Conservation (phyloP, 1,140 invertebrate species). For the Pseudomyrmex sp. region DNA sequence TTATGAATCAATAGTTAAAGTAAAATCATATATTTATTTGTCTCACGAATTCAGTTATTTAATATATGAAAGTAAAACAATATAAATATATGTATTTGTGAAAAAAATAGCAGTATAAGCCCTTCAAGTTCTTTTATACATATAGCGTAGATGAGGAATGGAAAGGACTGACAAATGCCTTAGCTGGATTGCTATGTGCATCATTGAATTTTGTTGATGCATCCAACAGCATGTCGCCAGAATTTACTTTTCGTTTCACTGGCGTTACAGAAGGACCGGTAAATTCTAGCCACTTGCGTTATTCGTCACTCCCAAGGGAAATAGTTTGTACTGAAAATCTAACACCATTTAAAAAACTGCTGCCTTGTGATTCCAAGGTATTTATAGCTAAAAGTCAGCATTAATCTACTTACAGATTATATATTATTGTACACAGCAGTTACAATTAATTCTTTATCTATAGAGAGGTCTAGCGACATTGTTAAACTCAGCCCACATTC, state of each 20-base stretch:
- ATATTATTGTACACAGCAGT: constrained; percentile 1
- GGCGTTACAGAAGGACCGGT: constrained; percentile 87
- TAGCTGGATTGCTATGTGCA: constrained; percentile 97
- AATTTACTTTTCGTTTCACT: constrained; percentile 92
- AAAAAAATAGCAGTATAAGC: neutral
- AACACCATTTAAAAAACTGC: constrained; percentile 98
- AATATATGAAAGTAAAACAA: too few relatives aligned
- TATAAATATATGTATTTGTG: neutral
- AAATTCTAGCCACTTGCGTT: constrained; percentile 89
- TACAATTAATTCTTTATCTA: constrained; percentile 72
- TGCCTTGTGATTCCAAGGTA: constrained; percentile 95
- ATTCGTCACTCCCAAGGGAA: constrained; percentile 96
- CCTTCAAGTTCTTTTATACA: constrained; percentile 48
- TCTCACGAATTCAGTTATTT: too few relatives aligned
- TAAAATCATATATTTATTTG: too few relatives aligned
- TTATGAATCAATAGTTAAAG: too few relatives aligned
- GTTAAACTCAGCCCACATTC: constrained; percentile 95
- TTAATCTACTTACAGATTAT: neutral
- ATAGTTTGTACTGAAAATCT: constrained; percentile 99
- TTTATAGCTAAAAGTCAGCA: neutral
- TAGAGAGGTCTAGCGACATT: constrained; percentile 93
- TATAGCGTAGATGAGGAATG: constrained; percentile 92
- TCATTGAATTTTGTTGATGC: constrained; percentile 98
- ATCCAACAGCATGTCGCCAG: constrained; percentile 94
- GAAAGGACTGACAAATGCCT: constrained; percentile 94